phyloP scores from a whole-genome alignment of 2,888 invertebrate genomes.

The Ecdyonurus torrentis region DNA sequence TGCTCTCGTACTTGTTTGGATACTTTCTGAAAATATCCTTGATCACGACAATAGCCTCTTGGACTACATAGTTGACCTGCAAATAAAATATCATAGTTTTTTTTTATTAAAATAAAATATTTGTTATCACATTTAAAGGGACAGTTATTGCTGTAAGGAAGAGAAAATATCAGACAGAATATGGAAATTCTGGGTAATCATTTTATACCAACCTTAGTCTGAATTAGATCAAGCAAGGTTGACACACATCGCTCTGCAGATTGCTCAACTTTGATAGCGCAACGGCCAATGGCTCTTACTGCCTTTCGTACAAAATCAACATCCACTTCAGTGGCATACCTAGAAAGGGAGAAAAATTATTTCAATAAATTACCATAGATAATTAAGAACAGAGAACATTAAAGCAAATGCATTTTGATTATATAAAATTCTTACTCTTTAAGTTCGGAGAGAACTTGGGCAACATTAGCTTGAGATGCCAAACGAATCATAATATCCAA shows the following conservation, averaged over 20 bases:
- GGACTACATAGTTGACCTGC: constrained; percentile 90
- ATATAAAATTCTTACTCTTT: constrained; percentile 49
- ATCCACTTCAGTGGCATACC: constrained; percentile 94
- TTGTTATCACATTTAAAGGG: not conserved
- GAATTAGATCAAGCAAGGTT: constrained; percentile 91
- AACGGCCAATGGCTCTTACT: constrained; percentile 93
- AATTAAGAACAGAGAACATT: constrained; percentile 12
- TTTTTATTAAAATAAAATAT: not conserved
- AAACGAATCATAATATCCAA: constrained; percentile 98
- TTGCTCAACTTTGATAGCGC: constrained; percentile 96
- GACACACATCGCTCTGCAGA: constrained; percentile 98
- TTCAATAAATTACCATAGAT: not conserved
- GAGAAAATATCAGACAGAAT: not conserved
- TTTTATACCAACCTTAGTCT: constrained; percentile 63
- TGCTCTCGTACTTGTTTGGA: constrained; percentile 99
- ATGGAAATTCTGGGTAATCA: not conserved
- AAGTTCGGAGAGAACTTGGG: constrained; percentile 92
- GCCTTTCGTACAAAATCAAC: constrained; percentile 99
- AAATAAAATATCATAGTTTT: constrained; percentile 9
- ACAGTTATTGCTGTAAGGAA: not conserved
- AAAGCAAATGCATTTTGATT: not conserved
- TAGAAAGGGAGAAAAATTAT: too few species aligned
- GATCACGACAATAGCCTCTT: constrained; percentile 98
- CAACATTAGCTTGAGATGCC: constrained; percentile 94
- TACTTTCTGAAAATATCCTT: constrained; percentile 96